Evolutionary conservation across 1,140 invertebrate genomes (phyloP).

Genomic region (Macrobrachium rosenbergii): DNA sequence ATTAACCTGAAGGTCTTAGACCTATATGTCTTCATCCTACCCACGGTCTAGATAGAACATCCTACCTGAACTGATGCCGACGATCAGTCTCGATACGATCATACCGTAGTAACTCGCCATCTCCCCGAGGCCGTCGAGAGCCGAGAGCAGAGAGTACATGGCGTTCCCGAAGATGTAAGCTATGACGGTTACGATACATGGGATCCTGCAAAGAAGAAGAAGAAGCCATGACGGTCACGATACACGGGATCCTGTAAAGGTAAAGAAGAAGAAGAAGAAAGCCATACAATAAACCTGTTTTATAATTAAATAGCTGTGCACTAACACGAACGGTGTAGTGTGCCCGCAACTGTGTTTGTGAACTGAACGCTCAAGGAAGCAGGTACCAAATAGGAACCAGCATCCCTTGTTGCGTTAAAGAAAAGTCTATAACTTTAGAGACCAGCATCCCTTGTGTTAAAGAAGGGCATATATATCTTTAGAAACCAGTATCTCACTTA

Average conservation of each 20-base stretch:
- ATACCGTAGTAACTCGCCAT: slow-evolving; percentile 76
- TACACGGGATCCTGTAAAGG: slow-evolving; percentile 78
- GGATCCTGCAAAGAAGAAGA: slow-evolving; percentile 74
- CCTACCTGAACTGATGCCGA: slow-evolving; percentile 88
- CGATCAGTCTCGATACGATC: slow-evolving; percentile 81
- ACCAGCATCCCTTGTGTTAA: no score
- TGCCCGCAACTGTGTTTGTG: no score
- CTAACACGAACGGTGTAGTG: no score
- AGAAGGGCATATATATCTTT: no score
- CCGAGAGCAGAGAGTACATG: slow-evolving; percentile 83
- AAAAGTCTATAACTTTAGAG: no score
- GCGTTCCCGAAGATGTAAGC: slow-evolving; percentile 83
- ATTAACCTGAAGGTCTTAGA: no score
- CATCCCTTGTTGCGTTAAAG: no score
- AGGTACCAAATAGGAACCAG: background rate
- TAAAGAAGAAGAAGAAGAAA: background rate
- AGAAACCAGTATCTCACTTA: no score
- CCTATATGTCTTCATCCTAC: slow-evolving; percentile 70
- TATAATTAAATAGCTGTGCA: no score
- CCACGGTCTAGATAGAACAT: no score
- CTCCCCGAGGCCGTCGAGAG: slow-evolving; percentile 72
- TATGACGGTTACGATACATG: slow-evolving; percentile 82
- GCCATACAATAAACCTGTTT: background rate
- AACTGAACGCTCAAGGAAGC: no score
- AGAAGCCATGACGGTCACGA: slow-evolving; percentile 77